A percentile compares a stretch with the other conserved stretches of the same genome.
phyloP scores from a whole-genome alignment of 2,797 vertebrate species.

The Diplodus puntazzo region DNA sequence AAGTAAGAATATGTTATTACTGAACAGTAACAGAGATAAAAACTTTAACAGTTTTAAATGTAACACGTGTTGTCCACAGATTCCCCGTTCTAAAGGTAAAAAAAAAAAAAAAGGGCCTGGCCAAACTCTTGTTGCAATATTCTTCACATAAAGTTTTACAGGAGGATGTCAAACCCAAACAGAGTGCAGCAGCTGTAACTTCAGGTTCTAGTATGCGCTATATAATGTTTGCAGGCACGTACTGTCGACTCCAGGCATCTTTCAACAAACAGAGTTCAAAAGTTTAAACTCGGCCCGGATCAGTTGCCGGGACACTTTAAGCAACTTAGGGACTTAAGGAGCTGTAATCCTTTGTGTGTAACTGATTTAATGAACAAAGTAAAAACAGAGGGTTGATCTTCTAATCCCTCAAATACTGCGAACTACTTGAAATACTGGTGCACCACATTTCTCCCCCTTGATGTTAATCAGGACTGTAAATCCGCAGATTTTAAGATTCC shows the following conservation, averaged over 20 bases:
- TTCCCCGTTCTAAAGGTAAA: no score
- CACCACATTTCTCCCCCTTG: conserved; percentile 55
- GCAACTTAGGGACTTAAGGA: conserved; percentile 68
- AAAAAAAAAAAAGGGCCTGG: no score
- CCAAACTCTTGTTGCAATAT: no score
- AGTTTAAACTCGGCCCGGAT: conserved; percentile 68
- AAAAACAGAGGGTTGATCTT: conserved; percentile 74
- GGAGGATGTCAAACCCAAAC: no score
- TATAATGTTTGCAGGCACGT: conserved; percentile 25
- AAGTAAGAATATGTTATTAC: no score
- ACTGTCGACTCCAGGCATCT: conserved; percentile 29
- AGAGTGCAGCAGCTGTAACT: no score
- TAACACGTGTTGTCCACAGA: no score
- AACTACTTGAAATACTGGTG: conserved; percentile 66
- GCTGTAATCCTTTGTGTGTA: conserved; percentile 78
- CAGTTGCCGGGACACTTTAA: conserved; percentile 65
- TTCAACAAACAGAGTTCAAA: conserved; percentile 65
- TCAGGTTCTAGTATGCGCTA: no score
- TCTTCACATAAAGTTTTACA: no score
- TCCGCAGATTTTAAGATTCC: conserved; percentile 58
- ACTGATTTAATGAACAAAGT: conserved; percentile 82
- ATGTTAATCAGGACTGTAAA: conserved; percentile 69
- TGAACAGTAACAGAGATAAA: no score
- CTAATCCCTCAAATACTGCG: conserved; percentile 63
- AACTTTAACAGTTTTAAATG: no score